These are phyloP conservation scores for Austrolebias charrua DNA, from an alignment of 2,797 vertebrate genomes.

Conservation along the genomic window DNA sequence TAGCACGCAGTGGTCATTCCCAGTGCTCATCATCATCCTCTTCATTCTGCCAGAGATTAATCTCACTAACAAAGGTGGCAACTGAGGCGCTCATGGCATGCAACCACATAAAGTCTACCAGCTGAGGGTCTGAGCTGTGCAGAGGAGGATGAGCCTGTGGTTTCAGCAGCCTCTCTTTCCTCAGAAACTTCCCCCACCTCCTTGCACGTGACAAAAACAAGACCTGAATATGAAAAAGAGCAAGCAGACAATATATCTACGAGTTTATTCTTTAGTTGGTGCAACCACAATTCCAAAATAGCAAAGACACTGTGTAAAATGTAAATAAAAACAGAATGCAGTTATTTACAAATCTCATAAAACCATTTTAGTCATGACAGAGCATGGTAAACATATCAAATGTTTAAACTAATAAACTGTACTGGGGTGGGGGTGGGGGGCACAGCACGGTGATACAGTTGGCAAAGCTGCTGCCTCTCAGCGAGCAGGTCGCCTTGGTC, in stretches of 20 bases:
- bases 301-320: no score
- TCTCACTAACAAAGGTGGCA: slow-evolving; percentile 69
- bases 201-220: slow-evolving; percentile 39
- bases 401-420: no score
- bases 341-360: no score
- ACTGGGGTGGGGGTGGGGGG: no score
- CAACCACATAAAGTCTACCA: slow-evolving; percentile 49
- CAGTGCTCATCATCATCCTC: slow-evolving; percentile 62
- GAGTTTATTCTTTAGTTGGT: background rate
- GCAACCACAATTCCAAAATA: background rate
- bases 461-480: no score
- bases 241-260: slow-evolving; percentile 20
- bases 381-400: no score
- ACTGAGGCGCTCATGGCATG: slow-evolving; percentile 62
- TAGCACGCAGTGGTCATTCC: slow-evolving; percentile 51
- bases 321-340: no score
- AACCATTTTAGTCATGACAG: no score
- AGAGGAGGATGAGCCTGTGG: slow-evolving; percentile 53
- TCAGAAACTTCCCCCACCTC: slow-evolving; percentile 32
- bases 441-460: no score
- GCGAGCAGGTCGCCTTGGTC: no score
- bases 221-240: slow-evolving; percentile 11
- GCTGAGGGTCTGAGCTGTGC: slow-evolving; percentile 60
- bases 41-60: slow-evolving; percentile 52
- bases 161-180: slow-evolving; percentile 47